Evolutionary conservation across 2,113 vertebrate genomes (phyloP).

Genomic region (Sander vitreus): DNA sequence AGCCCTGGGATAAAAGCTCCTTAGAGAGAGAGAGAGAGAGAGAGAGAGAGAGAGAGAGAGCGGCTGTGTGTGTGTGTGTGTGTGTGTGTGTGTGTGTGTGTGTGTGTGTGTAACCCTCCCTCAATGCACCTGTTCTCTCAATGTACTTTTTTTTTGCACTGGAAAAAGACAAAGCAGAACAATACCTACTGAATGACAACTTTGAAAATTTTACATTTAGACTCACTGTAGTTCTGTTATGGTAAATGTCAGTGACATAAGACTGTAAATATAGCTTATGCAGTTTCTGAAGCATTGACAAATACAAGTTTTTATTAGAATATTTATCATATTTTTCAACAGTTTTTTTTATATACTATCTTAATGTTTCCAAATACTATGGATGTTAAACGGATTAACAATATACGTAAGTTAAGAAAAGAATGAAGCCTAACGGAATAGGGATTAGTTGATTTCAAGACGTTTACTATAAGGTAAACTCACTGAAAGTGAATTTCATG

Average conservation of each 20-base stretch:
- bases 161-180: constrained; percentile 14
- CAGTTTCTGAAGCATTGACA: not conserved
- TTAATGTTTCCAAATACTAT: not conserved
- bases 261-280: not conserved
- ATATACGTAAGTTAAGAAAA: not conserved
- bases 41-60: constrained; percentile 35
- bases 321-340: not conserved
- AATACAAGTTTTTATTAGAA: not conserved
- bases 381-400: not conserved
- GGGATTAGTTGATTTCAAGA: too few relatives aligned
- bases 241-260: not conserved
- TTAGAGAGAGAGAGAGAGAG: constrained; percentile 40
- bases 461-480: too few relatives aligned
- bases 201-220: not conserved
- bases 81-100: constrained; percentile 5
- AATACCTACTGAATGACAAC: not conserved
- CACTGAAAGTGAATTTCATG: too few relatives aligned
- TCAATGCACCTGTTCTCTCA: constrained; percentile 71
- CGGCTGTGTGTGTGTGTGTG: constrained; percentile 1
- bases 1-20: constrained; percentile 63
- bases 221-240: not conserved
- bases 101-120: constrained; percentile 28
- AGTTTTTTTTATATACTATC: too few relatives aligned
- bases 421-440: too few relatives aligned
- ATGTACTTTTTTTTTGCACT: not conserved